Percentiles rank a stretch among this genome's conserved stretches.
Conservation (phyloP, 2,888 invertebrate genomes). For the Blomia tropicalis region DNA sequence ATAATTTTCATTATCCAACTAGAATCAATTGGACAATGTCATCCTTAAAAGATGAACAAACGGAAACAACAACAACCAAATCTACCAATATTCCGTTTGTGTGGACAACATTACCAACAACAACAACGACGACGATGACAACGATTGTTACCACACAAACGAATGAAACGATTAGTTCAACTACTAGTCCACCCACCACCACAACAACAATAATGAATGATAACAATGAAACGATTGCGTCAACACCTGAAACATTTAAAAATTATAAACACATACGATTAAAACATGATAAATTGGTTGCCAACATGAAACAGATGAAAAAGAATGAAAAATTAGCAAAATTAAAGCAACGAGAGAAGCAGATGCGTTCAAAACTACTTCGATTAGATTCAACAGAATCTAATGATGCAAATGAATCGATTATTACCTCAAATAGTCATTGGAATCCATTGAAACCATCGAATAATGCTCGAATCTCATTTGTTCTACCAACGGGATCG, state of each 20-base stretch:
- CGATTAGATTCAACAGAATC: conserved; percentile 3
- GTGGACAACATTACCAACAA: not conserved
- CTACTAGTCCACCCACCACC: not conserved
- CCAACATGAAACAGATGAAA: not conserved
- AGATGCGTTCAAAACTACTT: not conserved
- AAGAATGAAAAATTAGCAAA: not conserved
- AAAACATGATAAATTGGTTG: conserved; percentile 3
- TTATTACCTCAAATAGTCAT: not conserved
- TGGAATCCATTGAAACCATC: not conserved
- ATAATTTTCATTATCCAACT: too few species aligned
- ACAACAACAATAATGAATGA: too few species aligned
- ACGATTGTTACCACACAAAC: not conserved
- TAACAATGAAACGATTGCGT: not conserved
- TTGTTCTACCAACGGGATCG: not conserved
- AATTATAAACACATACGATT: not conserved
- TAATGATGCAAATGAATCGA: not conserved
- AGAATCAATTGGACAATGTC: too few species aligned
- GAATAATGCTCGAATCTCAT: not conserved
- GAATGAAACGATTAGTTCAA: not conserved
- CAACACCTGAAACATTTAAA: not conserved
- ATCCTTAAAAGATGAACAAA: not conserved
- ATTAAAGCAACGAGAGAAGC: conserved; percentile 1
- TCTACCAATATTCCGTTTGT: not conserved
- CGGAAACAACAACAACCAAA: not conserved
- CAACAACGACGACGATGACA: not conserved